Evolutionary conservation across 2,797 vertebrate species (phyloP).

Genomic region (Eurystomus glaucurus): DNA sequence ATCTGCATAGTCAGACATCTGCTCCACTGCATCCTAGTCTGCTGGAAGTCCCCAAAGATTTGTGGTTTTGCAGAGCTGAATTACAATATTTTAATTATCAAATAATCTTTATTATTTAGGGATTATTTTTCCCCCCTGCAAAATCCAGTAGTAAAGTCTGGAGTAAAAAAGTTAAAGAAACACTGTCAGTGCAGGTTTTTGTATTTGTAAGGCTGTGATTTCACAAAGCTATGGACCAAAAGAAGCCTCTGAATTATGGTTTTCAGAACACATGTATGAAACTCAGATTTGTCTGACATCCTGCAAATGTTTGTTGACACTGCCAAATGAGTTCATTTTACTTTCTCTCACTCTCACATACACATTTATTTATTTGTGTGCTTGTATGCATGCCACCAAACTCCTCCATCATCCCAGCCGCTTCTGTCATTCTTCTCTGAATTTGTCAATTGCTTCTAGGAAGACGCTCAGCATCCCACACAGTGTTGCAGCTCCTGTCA

Average conservation of each 20-base stretch:
- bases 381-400: neutral
- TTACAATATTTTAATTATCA: neutral
- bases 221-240: neutral
- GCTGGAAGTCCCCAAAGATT: neutral
- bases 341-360: neutral
- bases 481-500: neutral
- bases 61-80: neutral
- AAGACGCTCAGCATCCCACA: neutral
- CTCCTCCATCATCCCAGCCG: neutral
- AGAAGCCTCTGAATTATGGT: neutral
- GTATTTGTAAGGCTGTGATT: neutral
- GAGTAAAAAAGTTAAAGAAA: neutral
- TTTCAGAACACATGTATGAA: neutral
- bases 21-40: neutral
- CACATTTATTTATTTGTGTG: neutral
- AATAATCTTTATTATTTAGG: neutral
- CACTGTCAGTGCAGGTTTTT: neutral
- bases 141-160: neutral
- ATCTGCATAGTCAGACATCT: neutral
- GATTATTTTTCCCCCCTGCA: neutral
- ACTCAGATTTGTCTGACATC: neutral
- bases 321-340: neutral
- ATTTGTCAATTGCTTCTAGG: neutral
- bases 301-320: conserved; percentile 3
- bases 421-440: neutral